Evolutionary conservation across 2,797 vertebrate genomes (phyloP), one percentile per base, ranked within the genome.

Genomic region (Poecilia wingei): DNA sequence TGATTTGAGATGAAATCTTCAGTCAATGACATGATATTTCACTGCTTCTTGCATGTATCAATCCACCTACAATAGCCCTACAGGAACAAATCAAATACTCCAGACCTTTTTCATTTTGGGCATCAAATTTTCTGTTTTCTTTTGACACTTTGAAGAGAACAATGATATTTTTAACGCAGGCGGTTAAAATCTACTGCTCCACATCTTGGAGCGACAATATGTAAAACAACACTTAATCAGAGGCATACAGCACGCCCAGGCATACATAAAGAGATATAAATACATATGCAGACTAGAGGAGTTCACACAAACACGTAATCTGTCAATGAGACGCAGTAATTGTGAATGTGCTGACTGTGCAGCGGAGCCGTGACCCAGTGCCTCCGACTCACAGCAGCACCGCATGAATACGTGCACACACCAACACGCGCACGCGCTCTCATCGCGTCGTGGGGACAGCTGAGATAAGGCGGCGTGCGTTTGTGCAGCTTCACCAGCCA

Each of bases 321-420:
- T 6, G 55, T 49, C 74, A 72, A 45, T 49, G 51, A 82, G 79
- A 79, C 53, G 39, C 75, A 64, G 8, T 59, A 77, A 76, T 25
- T 78, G 79, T n/a, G 84, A 87, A 91, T 90, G 81, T 92, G 91
- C 92, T 92, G 93, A 93, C 79, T 91, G 77, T 84, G 91, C 88
- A 83, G 53, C 82, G 47, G 76, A 85, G 84, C 74, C 81, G 90
- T 89, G 91, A 90, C 90, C 89, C 72, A 76, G 76, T 74, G 61
- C 79, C 82, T 90, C 69, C 89, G 88, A 90, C 88, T 92, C 89
- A 87, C 84, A 83, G 47, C 73, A 72, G 78, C 33, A 12, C 79
- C 79, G 83, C 76, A 84, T 78, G 82, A 83, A 86, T 16, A 82
- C 45, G 41, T 69, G n/a, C 59, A 78, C 74, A 53, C 81, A 28